Percentiles rank a stretch among this genome's conserved stretches.
phyloP scores from a whole-genome alignment of 2,888 invertebrate species.

The Ochropacha duplaris region DNA sequence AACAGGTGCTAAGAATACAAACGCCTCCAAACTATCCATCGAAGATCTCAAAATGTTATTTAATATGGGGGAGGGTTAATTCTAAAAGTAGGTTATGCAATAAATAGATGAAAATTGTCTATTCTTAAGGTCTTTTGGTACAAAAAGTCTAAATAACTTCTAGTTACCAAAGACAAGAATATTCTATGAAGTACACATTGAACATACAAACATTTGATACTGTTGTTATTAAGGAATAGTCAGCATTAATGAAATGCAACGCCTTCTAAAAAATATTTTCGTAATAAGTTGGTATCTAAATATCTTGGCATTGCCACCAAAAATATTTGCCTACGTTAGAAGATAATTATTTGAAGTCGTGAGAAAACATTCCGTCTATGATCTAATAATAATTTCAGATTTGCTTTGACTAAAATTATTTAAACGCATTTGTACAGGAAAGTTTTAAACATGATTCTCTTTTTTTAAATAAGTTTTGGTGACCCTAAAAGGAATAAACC shows the following conservation, averaged over 20 bases:
- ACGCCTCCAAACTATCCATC: slow-evolving; percentile 88
- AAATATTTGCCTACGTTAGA: background rate
- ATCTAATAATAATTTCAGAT: background rate
- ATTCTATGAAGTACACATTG: too few relatives aligned
- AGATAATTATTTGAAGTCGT: background rate
- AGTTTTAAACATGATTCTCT: background rate
- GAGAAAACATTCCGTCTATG: background rate
- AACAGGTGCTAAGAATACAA: slow-evolving; percentile 85
- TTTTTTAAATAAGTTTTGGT: background rate
- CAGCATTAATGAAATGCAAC: background rate
- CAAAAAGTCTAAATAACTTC: too few relatives aligned
- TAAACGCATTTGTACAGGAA: background rate
- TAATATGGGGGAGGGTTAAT: slow-evolving; percentile 66
- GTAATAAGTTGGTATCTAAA: background rate
- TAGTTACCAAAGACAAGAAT: too few relatives aligned
- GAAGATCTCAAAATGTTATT: slow-evolving; percentile 90
- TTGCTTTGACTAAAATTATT: background rate
- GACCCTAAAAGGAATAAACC: background rate
- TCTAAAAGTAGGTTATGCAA: background rate
- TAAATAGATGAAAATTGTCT: too few relatives aligned
- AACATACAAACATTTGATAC: too few relatives aligned
- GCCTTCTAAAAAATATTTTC: background rate
- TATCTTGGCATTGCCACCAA: background rate
- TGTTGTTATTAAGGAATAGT: too few relatives aligned
- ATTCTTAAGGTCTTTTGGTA: too few relatives aligned